phyloP scores from a whole-genome alignment of 2,888 invertebrate species.

The Cremastobaeus sp. region DNA sequence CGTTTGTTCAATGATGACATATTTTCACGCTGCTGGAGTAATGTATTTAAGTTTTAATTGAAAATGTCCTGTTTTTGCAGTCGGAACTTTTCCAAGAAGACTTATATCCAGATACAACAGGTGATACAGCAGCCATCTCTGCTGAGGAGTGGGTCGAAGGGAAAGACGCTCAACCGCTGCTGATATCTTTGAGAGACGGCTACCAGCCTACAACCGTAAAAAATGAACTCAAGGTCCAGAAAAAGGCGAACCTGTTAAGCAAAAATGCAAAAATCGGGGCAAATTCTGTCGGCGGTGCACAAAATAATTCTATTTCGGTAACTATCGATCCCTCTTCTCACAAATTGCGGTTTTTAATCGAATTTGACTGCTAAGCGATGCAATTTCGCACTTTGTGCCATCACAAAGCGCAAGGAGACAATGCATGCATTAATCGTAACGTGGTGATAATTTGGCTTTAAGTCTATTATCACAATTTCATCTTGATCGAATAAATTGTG shows the following conservation, averaged over 20 bases:
- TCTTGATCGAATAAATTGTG: too few species aligned
- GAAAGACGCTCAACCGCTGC: slow-evolving; percentile 92
- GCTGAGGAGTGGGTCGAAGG: slow-evolving; percentile 96
- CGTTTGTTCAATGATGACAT: too few species aligned
- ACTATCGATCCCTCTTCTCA: slow-evolving; percentile 33
- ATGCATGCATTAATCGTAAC: too few species aligned
- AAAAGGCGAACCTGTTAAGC: slow-evolving; percentile 90
- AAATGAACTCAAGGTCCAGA: slow-evolving; percentile 85
- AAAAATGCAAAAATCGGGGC: slow-evolving; percentile 79
- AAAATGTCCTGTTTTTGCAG: slow-evolving; percentile 73
- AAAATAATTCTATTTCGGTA: slow-evolving; percentile 68
- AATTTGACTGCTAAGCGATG: slow-evolving; percentile 2
- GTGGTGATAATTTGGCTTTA: not conserved
- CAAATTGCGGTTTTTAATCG: not conserved
- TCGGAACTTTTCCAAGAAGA: slow-evolving; percentile 98
- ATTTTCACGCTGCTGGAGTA: too few species aligned
- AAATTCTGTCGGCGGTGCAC: slow-evolving; percentile 62
- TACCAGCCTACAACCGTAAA: slow-evolving; percentile 82
- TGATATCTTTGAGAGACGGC: slow-evolving; percentile 93
- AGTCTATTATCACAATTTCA: not conserved
- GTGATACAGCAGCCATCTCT: slow-evolving; percentile 91
- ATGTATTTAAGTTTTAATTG: not conserved
- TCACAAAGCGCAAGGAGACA: too few species aligned
- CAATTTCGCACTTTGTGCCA: too few species aligned
- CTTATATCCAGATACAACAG: slow-evolving; percentile 96